These are phyloP conservation scores for Riptortus pedestris DNA, from an alignment of 1,140 invertebrate genomes.

Conservation along the genomic window DNA sequence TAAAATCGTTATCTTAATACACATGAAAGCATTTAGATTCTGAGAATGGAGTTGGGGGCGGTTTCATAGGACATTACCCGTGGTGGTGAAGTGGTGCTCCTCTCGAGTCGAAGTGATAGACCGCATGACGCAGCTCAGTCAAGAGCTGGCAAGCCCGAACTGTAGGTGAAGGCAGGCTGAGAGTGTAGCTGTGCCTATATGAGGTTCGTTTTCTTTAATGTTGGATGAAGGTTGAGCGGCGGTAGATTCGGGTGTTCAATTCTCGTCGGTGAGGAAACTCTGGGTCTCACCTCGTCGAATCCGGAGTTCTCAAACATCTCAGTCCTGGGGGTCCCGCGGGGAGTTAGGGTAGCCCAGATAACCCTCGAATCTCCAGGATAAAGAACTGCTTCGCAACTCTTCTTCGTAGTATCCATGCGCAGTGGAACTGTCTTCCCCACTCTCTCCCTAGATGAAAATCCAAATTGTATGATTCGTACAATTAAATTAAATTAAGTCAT, in stretches of 20 bases:
- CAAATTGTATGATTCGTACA: conserved; percentile 28
- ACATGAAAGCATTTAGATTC: too few species aligned
- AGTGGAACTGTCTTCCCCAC: conserved; percentile 30
- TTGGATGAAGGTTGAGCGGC: conserved; percentile 58
- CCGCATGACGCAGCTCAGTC: too few species aligned
- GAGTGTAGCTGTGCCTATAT: conserved; percentile 8
- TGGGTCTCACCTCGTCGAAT: conserved; percentile 50
- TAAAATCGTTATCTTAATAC: too few species aligned
- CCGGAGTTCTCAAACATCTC: conserved; percentile 52
- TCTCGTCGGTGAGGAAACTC: conserved; percentile 59
- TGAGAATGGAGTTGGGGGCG: too few species aligned
- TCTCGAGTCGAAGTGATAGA: too few species aligned
- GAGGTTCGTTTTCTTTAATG: too few species aligned
- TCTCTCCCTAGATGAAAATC: conserved; percentile 13
- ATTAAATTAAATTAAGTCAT: conserved; percentile 12
- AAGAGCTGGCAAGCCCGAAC: not conserved
- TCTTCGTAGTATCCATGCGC: conserved; percentile 17
- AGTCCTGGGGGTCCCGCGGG: conserved; percentile 49
- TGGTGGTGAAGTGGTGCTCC: too few species aligned
- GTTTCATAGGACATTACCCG: too few species aligned
- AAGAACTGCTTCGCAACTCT: conserved; percentile 41
- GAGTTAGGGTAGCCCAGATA: conserved; percentile 72
- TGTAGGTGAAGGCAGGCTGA: conserved; percentile 1
- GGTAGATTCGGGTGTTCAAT: conserved; percentile 70
- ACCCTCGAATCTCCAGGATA: conserved; percentile 53